A percentile compares a stretch with the other conserved stretches of the same genome.
Evolutionary conservation across 2,113 vertebrate genomes (phyloP).

Genomic region (Nothocercus julius): DNA sequence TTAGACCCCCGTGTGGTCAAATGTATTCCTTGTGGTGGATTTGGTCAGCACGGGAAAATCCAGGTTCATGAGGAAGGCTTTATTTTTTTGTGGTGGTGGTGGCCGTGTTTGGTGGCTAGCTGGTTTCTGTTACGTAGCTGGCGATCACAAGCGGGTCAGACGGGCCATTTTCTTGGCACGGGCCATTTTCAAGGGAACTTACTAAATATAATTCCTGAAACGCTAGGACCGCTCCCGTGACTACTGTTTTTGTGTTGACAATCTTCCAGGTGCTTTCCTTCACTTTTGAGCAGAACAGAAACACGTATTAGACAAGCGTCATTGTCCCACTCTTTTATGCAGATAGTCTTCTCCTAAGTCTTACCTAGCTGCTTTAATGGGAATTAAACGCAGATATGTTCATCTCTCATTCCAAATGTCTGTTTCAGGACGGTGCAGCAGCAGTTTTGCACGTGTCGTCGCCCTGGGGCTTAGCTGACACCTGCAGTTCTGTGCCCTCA

Average conservation of each 20-base stretch:
- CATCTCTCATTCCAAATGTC: not conserved
- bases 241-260: not conserved
- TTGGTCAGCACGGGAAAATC: not conserved
- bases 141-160: not conserved
- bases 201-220: not conserved
- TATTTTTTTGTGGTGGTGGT: not conserved
- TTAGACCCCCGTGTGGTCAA: slow-evolving; percentile 1
- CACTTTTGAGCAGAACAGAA: not conserved
- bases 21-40: rapidly evolving
- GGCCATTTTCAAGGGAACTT: rapidly evolving
- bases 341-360: not conserved
- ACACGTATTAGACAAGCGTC: not conserved
- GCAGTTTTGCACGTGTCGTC: not conserved
- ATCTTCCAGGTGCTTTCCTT: not conserved
- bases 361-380: not conserved
- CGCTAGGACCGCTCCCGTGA: not conserved
- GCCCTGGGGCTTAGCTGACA: not conserved
- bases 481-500: not conserved
- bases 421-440: not conserved
- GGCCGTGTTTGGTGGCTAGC: not conserved
- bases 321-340: not conserved
- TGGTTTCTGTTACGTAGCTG: not conserved
- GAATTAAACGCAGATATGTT: not conserved
- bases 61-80: not conserved
- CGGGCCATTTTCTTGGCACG: not conserved